Percentiles rank a stretch among this genome's conserved stretches.
These are phyloP conservation scores for Salpingus planirostris DNA, from an alignment of 2,888 invertebrate species.

Conservation along the genomic window DNA sequence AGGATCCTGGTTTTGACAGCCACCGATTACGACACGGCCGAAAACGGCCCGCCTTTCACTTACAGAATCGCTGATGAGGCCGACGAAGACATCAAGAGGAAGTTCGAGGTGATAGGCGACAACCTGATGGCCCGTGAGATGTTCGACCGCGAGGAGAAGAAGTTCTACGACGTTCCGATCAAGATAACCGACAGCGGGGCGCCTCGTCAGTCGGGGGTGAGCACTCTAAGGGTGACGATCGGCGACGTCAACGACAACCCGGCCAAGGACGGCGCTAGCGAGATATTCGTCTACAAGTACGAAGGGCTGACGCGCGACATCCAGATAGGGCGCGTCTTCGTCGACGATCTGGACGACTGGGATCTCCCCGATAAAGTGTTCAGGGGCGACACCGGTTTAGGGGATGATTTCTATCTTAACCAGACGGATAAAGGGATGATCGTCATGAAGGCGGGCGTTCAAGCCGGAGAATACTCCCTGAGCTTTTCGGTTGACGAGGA, in stretches of 20 bases:
- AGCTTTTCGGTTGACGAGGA: constrained; percentile 68
- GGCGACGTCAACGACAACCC: constrained; percentile 91
- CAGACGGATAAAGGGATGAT: constrained; percentile 71
- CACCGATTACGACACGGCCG: constrained; percentile 70
- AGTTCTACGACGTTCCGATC: constrained; percentile 82
- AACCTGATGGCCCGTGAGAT: constrained; percentile 58
- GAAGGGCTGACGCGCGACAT: constrained; percentile 73
- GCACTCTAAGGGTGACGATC: constrained; percentile 79
- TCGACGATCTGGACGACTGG: constrained; percentile 95
- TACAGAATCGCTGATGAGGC: constrained; percentile 60
- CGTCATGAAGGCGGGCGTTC: constrained; percentile 69
- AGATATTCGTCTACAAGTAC: constrained; percentile 92
- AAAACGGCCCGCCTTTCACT: constrained; percentile 80
- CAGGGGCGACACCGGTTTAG: constrained; percentile 55
- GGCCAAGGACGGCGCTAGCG: constrained; percentile 80
- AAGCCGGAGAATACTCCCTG: constrained; percentile 66
- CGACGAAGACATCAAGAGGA: constrained; percentile 56
- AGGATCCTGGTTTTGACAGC: constrained; percentile 58
- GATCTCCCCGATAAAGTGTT: constrained; percentile 88
- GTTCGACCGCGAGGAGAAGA: constrained; percentile 82
- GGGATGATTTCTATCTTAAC: constrained; percentile 55
- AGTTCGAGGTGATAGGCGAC: constrained; percentile 60
- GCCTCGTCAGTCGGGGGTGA: constrained; percentile 65
- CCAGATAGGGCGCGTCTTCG: constrained; percentile 86
- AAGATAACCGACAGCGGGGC: constrained; percentile 79